These are phyloP conservation scores for Spongilla lacustris DNA, from an alignment of 37 sponge, comb jelly and placozoan species.

Conservation along the genomic window DNA sequence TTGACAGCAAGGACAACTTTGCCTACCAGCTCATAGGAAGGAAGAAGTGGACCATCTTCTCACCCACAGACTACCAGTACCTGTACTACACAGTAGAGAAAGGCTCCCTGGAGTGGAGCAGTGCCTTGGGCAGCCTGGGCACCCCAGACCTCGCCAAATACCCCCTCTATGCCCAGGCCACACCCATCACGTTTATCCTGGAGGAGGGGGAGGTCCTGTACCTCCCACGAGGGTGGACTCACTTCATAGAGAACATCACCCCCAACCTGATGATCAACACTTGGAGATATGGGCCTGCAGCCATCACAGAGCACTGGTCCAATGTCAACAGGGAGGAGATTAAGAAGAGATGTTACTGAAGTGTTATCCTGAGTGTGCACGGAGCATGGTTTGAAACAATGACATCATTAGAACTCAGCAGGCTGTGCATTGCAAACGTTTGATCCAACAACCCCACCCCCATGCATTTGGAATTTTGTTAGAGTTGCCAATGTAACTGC, in stretches of 20 bases:
- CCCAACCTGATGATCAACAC: constrained; percentile 90
- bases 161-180: constrained; percentile 69
- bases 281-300: constrained; percentile 89
- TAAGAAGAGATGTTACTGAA: constrained; percentile 45
- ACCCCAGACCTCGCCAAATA: constrained; percentile 55
- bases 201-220: constrained; percentile 86
- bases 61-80: constrained; percentile 80
- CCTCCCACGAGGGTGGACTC: constrained; percentile 91
- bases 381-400: no score
- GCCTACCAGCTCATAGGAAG: constrained; percentile 86
- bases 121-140: constrained; percentile 45
- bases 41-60: constrained; percentile 83
- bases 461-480: no score
- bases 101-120: constrained; percentile 87
- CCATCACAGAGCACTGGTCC: constrained; percentile 73
- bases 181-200: constrained; percentile 66
- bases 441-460: no score
- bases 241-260: constrained; percentile 74
- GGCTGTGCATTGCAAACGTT: no score
- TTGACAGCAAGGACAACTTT: constrained; percentile 94
- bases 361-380: background rate
- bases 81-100: constrained; percentile 69
- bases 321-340: constrained; percentile 57
- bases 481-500: no score
- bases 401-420: no score